Evolutionary conservation across 2,797 vertebrate species (phyloP).

Genomic region (Benthosema pterotum): DNA sequence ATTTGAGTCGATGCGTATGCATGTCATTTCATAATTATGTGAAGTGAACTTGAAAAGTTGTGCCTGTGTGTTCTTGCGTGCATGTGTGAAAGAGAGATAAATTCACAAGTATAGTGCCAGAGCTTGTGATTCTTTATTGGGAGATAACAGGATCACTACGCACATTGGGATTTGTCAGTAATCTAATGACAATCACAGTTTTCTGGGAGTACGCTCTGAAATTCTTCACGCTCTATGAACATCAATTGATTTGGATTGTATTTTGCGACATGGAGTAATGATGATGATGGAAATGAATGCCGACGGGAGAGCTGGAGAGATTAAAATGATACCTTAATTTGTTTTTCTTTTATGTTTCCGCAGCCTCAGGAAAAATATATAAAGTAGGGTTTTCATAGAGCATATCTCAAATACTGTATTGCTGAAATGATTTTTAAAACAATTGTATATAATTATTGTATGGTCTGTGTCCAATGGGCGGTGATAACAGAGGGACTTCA

Average conservation of each 20-base stretch:
- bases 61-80: background rate
- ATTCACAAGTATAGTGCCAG: constrained; percentile 12
- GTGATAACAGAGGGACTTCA: too few relatives aligned
- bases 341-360: too few relatives aligned
- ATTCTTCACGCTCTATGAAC: constrained; percentile 2
- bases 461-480: too few relatives aligned
- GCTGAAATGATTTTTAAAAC: too few relatives aligned
- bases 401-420: background rate
- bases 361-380: too few relatives aligned
- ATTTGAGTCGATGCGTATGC: background rate
- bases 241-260: too few relatives aligned
- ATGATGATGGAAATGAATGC: background rate
- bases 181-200: constrained; percentile 30
- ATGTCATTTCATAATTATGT: background rate
- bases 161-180: constrained; percentile 22
- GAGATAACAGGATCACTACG: constrained; percentile 28
- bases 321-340: constrained; percentile 1
- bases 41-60: constrained; percentile 7
- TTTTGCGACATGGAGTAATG: background rate
- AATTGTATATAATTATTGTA: too few relatives aligned
- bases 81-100: too few relatives aligned
- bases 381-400: background rate
- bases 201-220: constrained; percentile 16
- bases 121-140: constrained; percentile 22
- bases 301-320: background rate